Evolutionary conservation across 2,797 vertebrate genomes (phyloP), one percentile per base, ranked within the genome.

Genomic region (Rhabdomys pumilio): DNA sequence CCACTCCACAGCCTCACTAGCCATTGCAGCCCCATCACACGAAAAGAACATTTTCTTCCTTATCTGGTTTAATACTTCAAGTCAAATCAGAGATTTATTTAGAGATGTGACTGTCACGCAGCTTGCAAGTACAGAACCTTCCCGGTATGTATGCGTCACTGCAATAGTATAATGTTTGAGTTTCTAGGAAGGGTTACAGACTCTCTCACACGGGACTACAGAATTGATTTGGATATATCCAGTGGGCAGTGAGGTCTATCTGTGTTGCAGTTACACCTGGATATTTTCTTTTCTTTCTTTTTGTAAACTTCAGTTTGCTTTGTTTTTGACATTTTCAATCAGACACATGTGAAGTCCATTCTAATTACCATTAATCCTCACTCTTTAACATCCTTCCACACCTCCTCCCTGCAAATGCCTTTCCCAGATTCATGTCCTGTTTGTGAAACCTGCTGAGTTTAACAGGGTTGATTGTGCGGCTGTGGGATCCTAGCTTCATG

Each of bases 281-380:
- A 8, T 79, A 79, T 83, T 97, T 94, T 95, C n/a, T 91, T 86
- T 53, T 79, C 14, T 50, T 53, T 34, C 29, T 4, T 57, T 24
- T 79, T 79, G 53, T 59, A 57, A 17, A 47, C 12, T n/a, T 57
- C 44, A 57, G 50, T 44, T 57, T 53, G 14, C 57, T 59, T 88
- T 44, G 4, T 41, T 57, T 53, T 57, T 13, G 47, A 69, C 3
- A 38, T 34, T 55, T 55, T 72, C 8, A 26, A 38, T 38, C 34
- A 86, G 10, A 38, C 34, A 14, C 14, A 50, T 8, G 26, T 26
- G 34, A 69, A 86, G 7, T 38, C n/a, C 65, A 38, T 57, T 87
- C 22, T 73, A 12, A 29, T 57, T 57, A 41, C 67, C n/a, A 34
- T 5, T n/a, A 15, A 5, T 50, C 31, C 6, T 10, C 44, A 15